Percentiles rank a stretch among this genome's conserved stretches.
Conservation (phyloP, 2,888 invertebrate genomes). For the Cosmorhoe ocellata region DNA sequence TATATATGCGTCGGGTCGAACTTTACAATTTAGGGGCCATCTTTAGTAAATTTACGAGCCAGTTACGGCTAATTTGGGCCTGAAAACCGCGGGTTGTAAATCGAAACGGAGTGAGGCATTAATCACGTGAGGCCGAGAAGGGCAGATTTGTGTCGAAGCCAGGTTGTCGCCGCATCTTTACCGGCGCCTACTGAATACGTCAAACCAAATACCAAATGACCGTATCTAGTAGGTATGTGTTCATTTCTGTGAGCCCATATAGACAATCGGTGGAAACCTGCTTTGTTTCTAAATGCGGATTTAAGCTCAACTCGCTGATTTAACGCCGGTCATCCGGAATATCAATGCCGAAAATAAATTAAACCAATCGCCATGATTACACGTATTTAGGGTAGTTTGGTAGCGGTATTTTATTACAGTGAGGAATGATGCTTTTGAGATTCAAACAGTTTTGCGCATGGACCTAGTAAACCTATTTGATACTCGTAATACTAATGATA, state of each 20-base stretch:
- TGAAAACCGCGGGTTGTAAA: conserved; percentile 58
- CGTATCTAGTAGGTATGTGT: too few relatives aligned
- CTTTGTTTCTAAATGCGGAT: conserved; percentile 6
- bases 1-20: conserved; percentile 19
- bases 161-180: background rate
- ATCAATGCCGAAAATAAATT: conserved; percentile 37
- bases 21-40: conserved; percentile 38
- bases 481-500: too few relatives aligned
- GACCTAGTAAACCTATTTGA: too few relatives aligned
- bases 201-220: too few relatives aligned
- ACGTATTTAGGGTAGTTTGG: conserved; percentile 17
- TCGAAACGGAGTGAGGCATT: conserved; percentile 54
- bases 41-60: conserved; percentile 48
- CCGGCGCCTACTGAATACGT: background rate
- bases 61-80: conserved; percentile 58
- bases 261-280: background rate
- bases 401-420: background rate
- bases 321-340: conserved; percentile 37
- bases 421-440: background rate
- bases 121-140: conserved; percentile 47
- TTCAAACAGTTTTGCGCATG: too few relatives aligned
- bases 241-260: too few relatives aligned
- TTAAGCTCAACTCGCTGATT: conserved; percentile 22
- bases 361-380: conserved; percentile 20
- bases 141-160: background rate